Evolutionary conservation across 2,888 invertebrate genomes (phyloP).

Genomic region (Unio pictorum): DNA sequence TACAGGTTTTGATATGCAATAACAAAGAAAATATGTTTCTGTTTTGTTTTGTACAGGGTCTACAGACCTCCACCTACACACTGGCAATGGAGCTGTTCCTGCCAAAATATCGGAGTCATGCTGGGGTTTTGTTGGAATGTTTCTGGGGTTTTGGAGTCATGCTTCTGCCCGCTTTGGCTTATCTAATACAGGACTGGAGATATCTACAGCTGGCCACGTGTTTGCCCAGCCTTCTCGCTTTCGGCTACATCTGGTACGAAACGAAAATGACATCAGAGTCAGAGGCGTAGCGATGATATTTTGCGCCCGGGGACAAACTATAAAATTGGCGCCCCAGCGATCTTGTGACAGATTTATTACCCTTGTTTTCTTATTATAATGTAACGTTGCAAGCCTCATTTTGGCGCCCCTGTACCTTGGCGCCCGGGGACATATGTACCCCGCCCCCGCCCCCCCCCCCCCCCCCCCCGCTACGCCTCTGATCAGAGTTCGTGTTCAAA

Average conservation of each 20-base stretch:
- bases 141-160: constrained; percentile 73
- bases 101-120: constrained; percentile 72
- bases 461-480: no score
- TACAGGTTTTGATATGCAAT: not conserved
- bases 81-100: constrained; percentile 74
- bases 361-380: no score
- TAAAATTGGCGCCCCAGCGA: no score
- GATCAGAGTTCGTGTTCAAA: no score
- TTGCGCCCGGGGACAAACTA: no score
- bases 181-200: constrained; percentile 74
- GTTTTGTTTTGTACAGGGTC: constrained; percentile 62
- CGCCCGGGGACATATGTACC: no score
- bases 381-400: no score
- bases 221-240: constrained; percentile 73
- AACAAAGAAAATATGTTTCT: not conserved
- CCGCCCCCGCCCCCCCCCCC: no score
- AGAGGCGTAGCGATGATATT: no score
- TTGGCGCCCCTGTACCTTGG: no score
- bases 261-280: not conserved
- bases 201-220: constrained; percentile 74
- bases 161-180: constrained; percentile 72
- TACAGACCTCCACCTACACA: constrained; percentile 74
- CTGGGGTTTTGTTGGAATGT: constrained; percentile 73
- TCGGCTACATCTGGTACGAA: constrained; percentile 71
- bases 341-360: no score